Percentiles rank a stretch among this genome's conserved stretches.
phyloP scores from a whole-genome alignment of 64 coral and sea anemone genomes.

The Actinia tenebrosa region DNA sequence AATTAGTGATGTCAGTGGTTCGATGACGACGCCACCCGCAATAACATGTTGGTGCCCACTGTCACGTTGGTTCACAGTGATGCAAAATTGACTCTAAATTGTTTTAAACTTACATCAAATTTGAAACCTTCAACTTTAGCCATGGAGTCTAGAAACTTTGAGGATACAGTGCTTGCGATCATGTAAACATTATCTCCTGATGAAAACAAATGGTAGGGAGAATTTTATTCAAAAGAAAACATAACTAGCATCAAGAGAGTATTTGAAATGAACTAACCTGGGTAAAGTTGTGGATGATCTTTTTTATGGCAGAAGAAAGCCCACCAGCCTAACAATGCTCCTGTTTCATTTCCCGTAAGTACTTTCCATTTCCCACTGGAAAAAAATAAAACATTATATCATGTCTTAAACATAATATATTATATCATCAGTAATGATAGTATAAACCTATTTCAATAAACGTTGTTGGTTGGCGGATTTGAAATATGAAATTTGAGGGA shows the following conservation, averaged over 20 bases:
- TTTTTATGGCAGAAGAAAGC: slow-evolving; percentile 90
- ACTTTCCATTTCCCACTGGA: slow-evolving; percentile 84
- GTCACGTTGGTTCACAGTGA: neutral
- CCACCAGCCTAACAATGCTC: slow-evolving; percentile 91
- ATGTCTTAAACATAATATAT: neutral
- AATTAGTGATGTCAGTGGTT: neutral
- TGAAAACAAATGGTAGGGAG: neutral
- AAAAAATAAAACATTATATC: neutral
- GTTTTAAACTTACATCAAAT: slow-evolving; percentile 63
- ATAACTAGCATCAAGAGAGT: neutral
- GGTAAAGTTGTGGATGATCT: slow-evolving; percentile 72
- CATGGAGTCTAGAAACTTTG: slow-evolving; percentile 89
- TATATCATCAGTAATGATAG: too few relatives aligned
- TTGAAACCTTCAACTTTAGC: slow-evolving; percentile 89
- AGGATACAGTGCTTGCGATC: slow-evolving; percentile 93
- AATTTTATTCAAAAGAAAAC: neutral
- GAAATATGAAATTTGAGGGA: too few relatives aligned
- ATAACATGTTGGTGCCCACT: too few relatives aligned
- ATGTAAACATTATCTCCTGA: slow-evolving; percentile 72
- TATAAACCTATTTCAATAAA: too few relatives aligned
- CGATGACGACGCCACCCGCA: too few relatives aligned
- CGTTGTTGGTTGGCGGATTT: too few relatives aligned
- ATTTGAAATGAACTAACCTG: slow-evolving; percentile 43
- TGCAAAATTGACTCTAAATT: neutral
- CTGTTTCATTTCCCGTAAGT: slow-evolving; percentile 87